Conservation (phyloP, 2,113 vertebrate genomes). For the Lagenorhynchus albirostris region DNA sequence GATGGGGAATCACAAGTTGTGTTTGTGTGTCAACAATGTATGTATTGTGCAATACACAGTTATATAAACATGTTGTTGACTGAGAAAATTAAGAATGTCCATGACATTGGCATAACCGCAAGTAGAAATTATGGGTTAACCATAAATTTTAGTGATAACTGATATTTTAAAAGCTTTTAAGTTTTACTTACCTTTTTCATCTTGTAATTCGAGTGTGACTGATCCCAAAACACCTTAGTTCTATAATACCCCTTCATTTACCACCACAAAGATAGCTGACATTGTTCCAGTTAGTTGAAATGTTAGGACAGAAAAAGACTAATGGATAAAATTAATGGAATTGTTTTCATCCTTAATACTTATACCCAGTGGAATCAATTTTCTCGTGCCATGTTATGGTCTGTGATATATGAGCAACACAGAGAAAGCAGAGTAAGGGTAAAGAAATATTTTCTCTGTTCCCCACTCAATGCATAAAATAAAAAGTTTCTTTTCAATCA, state of each 20-base stretch:
- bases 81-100: not conserved
- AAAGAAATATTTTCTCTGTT: constrained; percentile 42
- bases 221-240: constrained; percentile 5
- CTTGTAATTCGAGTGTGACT: not conserved
- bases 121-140: not conserved
- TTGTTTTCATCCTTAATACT: constrained; percentile 64
- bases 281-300: constrained; percentile 50
- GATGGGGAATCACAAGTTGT: not conserved
- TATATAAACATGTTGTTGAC: not conserved
- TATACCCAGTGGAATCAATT: constrained; percentile 49
- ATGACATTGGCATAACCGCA: not conserved
- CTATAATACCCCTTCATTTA: constrained; percentile 12
- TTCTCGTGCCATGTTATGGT: not conserved
- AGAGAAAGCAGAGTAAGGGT: constrained; percentile 1
- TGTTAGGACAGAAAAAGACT: constrained; percentile 51
- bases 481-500: constrained; percentile 1
- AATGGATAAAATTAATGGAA: constrained; percentile 66
- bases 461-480: not conserved
- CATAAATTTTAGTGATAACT: constrained; percentile 35
- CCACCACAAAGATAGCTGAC: constrained; percentile 45
- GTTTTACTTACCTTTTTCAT: not conserved
- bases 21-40: not conserved
- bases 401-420: constrained; percentile 49
- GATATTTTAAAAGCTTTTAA: constrained; percentile 27
- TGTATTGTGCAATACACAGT: accelerated